A percentile compares a stretch with the other conserved stretches of the same genome.
These are phyloP conservation scores for Conistra vaccinii DNA, from an alignment of 2,888 invertebrate genomes.

Conservation along the genomic window DNA sequence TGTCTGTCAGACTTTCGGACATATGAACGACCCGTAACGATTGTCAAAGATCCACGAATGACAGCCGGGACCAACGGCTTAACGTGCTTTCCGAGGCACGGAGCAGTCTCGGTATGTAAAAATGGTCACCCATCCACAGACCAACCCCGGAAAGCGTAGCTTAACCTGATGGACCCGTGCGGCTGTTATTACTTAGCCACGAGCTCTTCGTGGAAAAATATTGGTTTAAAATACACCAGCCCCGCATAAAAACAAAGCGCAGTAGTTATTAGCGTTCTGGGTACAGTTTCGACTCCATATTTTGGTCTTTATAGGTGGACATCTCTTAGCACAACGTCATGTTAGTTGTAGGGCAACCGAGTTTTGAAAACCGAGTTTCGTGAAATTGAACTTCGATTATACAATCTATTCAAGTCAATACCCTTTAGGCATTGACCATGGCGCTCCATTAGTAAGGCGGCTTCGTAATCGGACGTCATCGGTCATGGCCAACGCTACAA, in stretches of 20 bases:
- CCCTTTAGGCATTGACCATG: conserved; percentile 16
- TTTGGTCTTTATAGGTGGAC: neutral
- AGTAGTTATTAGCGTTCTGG: neutral
- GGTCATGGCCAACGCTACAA: conserved; percentile 15
- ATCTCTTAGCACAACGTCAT: neutral
- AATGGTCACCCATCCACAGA: too few relatives aligned
- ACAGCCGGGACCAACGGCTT: too few relatives aligned
- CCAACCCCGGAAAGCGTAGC: too few relatives aligned
- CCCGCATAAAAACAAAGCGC: neutral
- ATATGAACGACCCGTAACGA: too few relatives aligned
- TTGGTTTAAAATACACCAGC: neutral
- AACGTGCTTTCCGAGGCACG: too few relatives aligned
- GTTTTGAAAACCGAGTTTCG: neutral
- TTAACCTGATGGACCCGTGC: too few relatives aligned
- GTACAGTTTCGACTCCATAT: neutral
- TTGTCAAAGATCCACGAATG: too few relatives aligned
- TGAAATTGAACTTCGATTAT: conserved; percentile 10
- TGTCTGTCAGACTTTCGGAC: too few relatives aligned
- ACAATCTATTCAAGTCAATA: conserved; percentile 19
- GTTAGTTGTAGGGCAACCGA: neutral
- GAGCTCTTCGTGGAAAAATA: neutral
- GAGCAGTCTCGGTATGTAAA: too few relatives aligned
- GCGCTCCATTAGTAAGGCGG: neutral
- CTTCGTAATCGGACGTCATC: conserved; percentile 1
- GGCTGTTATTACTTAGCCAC: too few relatives aligned